phyloP scores from a whole-genome alignment of 2,888 invertebrate species.

The Lamellibrachia columna region DNA sequence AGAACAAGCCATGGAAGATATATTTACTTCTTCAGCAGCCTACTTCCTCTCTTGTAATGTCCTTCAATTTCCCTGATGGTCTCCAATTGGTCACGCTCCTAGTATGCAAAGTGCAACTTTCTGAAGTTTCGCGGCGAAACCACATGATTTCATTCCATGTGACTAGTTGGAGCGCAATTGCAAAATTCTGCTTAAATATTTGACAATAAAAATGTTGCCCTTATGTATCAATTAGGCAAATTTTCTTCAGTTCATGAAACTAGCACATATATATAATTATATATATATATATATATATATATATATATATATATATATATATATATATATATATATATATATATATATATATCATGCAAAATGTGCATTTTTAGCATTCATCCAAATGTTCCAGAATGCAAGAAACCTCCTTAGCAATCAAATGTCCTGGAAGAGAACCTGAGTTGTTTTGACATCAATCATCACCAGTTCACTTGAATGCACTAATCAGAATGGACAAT shows the following conservation, averaged over 20 bases:
- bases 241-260: not conserved
- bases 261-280: not conserved
- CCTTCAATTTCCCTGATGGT: not conserved
- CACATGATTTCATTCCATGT: not conserved
- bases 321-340: too few relatives aligned
- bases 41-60: too few relatives aligned
- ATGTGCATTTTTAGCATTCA: not conserved
- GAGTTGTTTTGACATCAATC: conserved; percentile 4
- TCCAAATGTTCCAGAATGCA: not conserved
- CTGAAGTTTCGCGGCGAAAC: not conserved
- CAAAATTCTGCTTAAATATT: not conserved
- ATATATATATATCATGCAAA: too few relatives aligned
- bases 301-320: too few relatives aligned
- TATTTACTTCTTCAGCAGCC: not conserved
- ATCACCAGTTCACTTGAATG: not conserved
- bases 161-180: not conserved
- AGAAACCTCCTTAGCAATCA: not conserved
- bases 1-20: not conserved
- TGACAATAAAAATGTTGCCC: not conserved
- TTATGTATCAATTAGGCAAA: not conserved
- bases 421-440: not conserved
- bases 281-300: too few relatives aligned
- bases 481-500: not conserved
- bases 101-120: not conserved
- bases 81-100: not conserved